Conservation (phyloP, 2,113 vertebrate species). For the Natator depressus region DNA sequence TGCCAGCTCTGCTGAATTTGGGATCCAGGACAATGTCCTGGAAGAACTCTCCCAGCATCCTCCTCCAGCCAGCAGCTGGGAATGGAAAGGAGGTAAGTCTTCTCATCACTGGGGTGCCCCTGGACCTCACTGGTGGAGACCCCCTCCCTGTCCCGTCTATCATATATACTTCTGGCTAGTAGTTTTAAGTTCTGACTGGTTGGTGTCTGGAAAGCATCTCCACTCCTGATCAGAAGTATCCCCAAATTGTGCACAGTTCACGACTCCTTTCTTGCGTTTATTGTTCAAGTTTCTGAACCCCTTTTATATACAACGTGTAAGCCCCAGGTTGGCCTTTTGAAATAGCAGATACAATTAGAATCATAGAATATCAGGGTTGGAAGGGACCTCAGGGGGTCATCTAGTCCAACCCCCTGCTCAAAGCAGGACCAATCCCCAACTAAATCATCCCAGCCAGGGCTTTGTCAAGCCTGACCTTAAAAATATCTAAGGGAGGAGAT, state of each 20-base stretch:
- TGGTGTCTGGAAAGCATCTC: neutral
- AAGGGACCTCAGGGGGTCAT: no score
- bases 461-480: no score
- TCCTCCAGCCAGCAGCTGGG: neutral
- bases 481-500: no score
- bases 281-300: neutral
- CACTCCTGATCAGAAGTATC: neutral
- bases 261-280: neutral
- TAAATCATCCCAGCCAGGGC: no score
- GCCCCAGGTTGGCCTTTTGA: neutral
- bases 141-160: neutral
- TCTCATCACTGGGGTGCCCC: fast-evolving
- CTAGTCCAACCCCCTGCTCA: no score
- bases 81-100: neutral
- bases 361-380: no score
- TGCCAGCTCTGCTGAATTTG: neutral
- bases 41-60: neutral
- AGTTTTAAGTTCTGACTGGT: neutral
- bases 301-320: fast-evolving
- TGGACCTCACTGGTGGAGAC: neutral
- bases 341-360: neutral
- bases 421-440: no score
- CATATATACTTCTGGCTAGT: fast-evolving
- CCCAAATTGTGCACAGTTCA: neutral
- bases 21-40: neutral